phyloP scores from a whole-genome alignment of 1,140 invertebrate genomes.

The Nephotettix cincticeps region DNA sequence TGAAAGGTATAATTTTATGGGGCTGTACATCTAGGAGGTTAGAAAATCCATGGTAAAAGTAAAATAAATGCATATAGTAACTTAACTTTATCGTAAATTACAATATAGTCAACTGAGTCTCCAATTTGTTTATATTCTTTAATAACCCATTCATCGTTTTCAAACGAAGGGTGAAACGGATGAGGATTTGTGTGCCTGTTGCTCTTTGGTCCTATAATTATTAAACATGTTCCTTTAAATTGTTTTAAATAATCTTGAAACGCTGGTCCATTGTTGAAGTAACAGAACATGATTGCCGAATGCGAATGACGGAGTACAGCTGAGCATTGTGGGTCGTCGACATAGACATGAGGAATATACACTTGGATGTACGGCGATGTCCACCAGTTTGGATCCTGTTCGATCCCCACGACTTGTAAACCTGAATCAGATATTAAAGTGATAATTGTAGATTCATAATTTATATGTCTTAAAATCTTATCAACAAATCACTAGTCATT shows the following conservation, averaged over 20 bases:
- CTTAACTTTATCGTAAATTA: slow-evolving; percentile 3
- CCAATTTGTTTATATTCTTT: slow-evolving; percentile 2
- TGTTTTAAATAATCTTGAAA: slow-evolving; percentile 63
- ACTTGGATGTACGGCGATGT: slow-evolving; percentile 56
- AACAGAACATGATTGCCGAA: slow-evolving; percentile 70
- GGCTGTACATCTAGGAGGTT: no score
- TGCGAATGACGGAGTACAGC: slow-evolving; percentile 26
- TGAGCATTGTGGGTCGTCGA: slow-evolving; percentile 36
- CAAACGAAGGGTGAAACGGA: slow-evolving; percentile 11
- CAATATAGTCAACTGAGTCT: not conserved
- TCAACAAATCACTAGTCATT: no score
- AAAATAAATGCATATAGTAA: no score
- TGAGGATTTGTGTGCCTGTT: slow-evolving; percentile 18
- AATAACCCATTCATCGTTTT: not conserved
- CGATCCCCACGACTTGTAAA: slow-evolving; percentile 52
- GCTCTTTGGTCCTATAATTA: slow-evolving; percentile 65
- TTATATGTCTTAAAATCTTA: no score
- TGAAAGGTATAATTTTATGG: no score
- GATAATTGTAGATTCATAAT: no score
- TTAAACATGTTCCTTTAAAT: slow-evolving; percentile 59
- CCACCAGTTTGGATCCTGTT: slow-evolving; percentile 63
- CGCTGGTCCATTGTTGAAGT: slow-evolving; percentile 67
- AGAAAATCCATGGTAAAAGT: no score
- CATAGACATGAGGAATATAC: slow-evolving; percentile 45
- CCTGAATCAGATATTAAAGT: slow-evolving; percentile 46